phyloP scores from a whole-genome alignment of 2,113 vertebrate species.

The Thunnus thynnus region DNA sequence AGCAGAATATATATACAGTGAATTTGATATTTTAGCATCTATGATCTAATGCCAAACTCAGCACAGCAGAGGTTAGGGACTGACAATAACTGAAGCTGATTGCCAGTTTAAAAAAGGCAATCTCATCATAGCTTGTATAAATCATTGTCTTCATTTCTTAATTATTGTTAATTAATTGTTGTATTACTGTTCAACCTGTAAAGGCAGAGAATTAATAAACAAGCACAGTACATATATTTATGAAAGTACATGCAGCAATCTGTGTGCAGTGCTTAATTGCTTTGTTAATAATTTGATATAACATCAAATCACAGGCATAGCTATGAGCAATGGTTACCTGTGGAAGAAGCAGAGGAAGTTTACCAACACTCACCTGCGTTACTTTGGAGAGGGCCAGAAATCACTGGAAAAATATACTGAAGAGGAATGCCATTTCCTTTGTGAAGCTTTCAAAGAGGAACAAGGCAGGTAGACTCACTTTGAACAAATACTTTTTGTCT shows the following conservation, averaged over 20 bases:
- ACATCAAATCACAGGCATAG: conserved; percentile 72
- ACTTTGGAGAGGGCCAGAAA: conserved; percentile 87
- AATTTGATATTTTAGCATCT: not conserved
- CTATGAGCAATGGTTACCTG: conserved; percentile 78
- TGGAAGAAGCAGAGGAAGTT: conserved; percentile 90
- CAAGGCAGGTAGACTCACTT: conserved; percentile 77
- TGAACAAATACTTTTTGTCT: too few species aligned
- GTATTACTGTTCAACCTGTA: not conserved
- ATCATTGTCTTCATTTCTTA: too few species aligned
- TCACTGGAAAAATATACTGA: conserved; percentile 83
- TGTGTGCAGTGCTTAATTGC: not conserved
- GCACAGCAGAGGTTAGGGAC: not conserved
- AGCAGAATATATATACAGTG: not conserved
- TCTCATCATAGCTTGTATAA: too few species aligned
- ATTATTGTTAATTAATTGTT: too few species aligned
- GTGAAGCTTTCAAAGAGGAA: conserved; percentile 84
- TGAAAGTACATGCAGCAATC: not conserved
- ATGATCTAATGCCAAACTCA: too few species aligned
- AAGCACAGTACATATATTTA: not conserved
- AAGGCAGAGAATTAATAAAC: not conserved
- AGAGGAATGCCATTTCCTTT: conserved; percentile 84
- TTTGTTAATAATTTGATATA: not conserved
- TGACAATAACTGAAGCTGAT: not conserved
- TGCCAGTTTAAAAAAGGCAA: too few species aligned
- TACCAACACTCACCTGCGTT: conserved; percentile 81